Percentiles rank a stretch among this genome's conserved stretches.
phyloP scores from a whole-genome alignment of 2,797 vertebrate genomes.

The Halcyon leucocephala region DNA sequence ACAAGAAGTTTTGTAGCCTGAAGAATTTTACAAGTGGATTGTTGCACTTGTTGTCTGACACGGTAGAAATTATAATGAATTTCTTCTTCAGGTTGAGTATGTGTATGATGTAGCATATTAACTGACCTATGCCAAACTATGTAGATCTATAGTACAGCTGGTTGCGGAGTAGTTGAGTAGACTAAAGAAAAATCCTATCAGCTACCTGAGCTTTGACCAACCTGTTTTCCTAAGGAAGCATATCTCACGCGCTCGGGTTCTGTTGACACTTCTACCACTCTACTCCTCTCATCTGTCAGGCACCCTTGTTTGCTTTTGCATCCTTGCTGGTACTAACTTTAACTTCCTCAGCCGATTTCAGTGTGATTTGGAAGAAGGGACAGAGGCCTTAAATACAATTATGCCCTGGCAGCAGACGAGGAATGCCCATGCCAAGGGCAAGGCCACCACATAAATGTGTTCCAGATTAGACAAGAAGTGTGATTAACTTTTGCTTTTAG shows the following conservation, averaged over 20 bases:
- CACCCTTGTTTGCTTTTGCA: not conserved
- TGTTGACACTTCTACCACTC: not conserved
- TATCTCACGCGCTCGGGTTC: accelerated
- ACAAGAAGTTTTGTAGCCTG: not conserved
- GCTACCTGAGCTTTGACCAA: accelerated
- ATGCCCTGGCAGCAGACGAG: not conserved
- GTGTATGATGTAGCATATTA: not conserved
- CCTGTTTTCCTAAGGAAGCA: not conserved
- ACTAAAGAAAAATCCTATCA: not conserved
- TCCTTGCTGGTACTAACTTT: not conserved
- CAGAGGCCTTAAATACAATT: not conserved
- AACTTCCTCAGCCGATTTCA: not conserved
- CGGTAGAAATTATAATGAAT: not conserved
- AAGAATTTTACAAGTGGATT: not conserved
- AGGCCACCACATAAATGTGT: not conserved
- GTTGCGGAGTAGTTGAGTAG: not conserved
- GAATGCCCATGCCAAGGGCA: not conserved
- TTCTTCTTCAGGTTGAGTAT: not conserved
- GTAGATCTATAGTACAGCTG: not conserved
- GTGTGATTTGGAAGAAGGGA: not conserved
- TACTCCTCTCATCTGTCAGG: not conserved
- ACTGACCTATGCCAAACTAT: not conserved
- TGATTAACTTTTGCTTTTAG: not conserved
- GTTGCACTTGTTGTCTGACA: not conserved
- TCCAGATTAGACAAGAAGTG: not conserved